phyloP scores from a whole-genome alignment of 1,140 invertebrate species.

The Papilio glaucus region DNA sequence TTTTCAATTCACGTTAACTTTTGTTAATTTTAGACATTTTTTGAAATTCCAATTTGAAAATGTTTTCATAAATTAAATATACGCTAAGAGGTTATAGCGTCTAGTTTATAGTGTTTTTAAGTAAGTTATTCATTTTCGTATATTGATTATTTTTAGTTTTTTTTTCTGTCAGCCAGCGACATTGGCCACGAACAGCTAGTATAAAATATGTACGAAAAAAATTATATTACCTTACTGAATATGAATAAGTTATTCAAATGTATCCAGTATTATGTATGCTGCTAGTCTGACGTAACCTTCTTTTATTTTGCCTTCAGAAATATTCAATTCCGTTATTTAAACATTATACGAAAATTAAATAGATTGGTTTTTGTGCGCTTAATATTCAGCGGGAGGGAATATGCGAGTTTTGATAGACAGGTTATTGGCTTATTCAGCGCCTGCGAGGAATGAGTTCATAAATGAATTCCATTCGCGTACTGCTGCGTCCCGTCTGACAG shows the following conservation, averaged over 20 bases:
- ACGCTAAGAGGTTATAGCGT: background rate
- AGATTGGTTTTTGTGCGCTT: background rate
- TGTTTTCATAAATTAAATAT: background rate
- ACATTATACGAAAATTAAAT: background rate
- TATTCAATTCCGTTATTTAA: background rate
- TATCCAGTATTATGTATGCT: too few species aligned
- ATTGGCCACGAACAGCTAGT: too few species aligned
- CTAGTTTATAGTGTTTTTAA: background rate
- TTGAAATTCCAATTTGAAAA: background rate
- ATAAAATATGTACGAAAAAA: too few species aligned
- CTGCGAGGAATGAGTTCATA: constrained; percentile 18
- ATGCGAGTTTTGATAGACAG: constrained; percentile 21
- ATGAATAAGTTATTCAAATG: too few species aligned
- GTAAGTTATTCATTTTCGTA: too few species aligned
- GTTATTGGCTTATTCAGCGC: constrained; percentile 21
- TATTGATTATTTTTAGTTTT: too few species aligned
- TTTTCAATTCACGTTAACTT: constrained; percentile 25
- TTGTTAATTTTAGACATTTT: constrained; percentile 7
- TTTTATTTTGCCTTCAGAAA: too few species aligned
- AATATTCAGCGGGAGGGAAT: constrained; percentile 16
- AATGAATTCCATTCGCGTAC: constrained; percentile 25
- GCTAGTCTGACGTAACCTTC: too few species aligned
- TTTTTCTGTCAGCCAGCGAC: too few species aligned
- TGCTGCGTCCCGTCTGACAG: constrained; percentile 10
- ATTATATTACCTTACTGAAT: too few species aligned